Evolutionary conservation across 2,888 invertebrate genomes (phyloP), one percentile per base, ranked within the genome.

Genomic region (Syrphus vitripennis): DNA sequence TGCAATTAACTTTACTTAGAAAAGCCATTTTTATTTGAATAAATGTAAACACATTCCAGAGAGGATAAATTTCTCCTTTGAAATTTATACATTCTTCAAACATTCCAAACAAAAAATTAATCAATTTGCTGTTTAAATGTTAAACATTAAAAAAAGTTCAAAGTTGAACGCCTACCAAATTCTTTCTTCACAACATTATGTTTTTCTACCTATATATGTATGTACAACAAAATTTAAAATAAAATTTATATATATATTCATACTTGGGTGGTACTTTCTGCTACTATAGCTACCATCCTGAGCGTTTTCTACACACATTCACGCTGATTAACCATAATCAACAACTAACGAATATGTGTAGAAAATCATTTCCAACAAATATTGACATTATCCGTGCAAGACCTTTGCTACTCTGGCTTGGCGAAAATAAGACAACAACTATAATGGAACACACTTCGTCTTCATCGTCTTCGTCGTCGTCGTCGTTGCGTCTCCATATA

Each of bases 331-430:
- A 34, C 86, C 57, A 86, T 57, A 82, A 77, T 70, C 81, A 71
- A 48, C 81, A 71, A 48, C 55, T 31, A 45, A 53, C 55, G 69
- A 86, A 74, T 78, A 77, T 82, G 74, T 86, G 77, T 78, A 63
- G 55, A 74, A 77, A 74, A 82, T 86, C 77, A 86, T 86, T 78
- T 65, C 86, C 76, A 78, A 86, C 82, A 86, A 86, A 86, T 86
- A 86, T 86, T 86, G 86, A 86, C 86, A 86, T 86, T 86, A 86
- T 86, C 86, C 82, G 77, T 77, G 82, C 82, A 26, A 86, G 82
- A 86, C 86, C 82, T 86, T 86, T 82, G 86, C 82, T 86, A 78
- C 72, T 74, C 82, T 42, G 50, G 45, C 16, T 45, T 42, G 16
- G 31, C 7, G 14, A 59, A 40, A 65, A 42, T 42, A 63, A 31